These are phyloP conservation scores for Nannobrachium achirus DNA, from an alignment of 2,113 vertebrate genomes.

Conservation along the genomic window DNA sequence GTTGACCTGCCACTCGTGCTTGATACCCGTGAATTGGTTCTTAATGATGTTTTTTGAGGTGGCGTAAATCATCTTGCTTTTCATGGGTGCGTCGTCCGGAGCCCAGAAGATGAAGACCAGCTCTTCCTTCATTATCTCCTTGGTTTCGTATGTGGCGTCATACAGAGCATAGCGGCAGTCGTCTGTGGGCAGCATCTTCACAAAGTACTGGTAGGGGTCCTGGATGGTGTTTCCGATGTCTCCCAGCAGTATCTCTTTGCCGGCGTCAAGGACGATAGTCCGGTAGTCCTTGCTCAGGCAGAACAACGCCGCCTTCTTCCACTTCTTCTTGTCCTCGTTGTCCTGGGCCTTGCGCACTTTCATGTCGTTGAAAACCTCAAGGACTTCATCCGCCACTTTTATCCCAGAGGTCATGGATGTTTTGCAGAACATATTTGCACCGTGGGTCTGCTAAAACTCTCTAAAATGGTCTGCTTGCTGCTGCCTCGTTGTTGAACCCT, in stretches of 20 bases:
- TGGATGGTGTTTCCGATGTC: slow-evolving; percentile 82
- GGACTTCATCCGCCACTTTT: slow-evolving; percentile 86
- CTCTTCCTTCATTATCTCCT: slow-evolving; percentile 93
- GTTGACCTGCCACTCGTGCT: slow-evolving; percentile 92
- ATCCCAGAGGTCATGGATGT: slow-evolving; percentile 85
- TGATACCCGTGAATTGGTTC: slow-evolving; percentile 90
- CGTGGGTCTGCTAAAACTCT: too few species aligned
- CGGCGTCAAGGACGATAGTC: slow-evolving; percentile 85
- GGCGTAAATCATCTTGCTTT: slow-evolving; percentile 95
- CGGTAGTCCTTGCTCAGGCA: slow-evolving; percentile 87
- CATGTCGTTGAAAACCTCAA: slow-evolving; percentile 90
- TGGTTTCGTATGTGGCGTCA: slow-evolving; percentile 89
- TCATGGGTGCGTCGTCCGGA: slow-evolving; percentile 85
- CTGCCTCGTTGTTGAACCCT: too few species aligned
- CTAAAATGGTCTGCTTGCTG: too few species aligned
- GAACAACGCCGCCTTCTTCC: slow-evolving; percentile 91
- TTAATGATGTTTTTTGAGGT: slow-evolving; percentile 93
- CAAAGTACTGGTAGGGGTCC: slow-evolving; percentile 85
- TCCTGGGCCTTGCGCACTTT: slow-evolving; percentile 88
- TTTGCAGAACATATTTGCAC: too few species aligned
- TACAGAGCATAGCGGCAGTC: slow-evolving; percentile 92
- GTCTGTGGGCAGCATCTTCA: slow-evolving; percentile 85
- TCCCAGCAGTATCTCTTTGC: slow-evolving; percentile 86
- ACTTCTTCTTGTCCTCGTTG: slow-evolving; percentile 83
- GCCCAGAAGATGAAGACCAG: slow-evolving; percentile 94